Percentiles rank a stretch among this genome's conserved stretches.
phyloP scores from a whole-genome alignment of 2,113 vertebrate species.

The Morone chrysops region DNA sequence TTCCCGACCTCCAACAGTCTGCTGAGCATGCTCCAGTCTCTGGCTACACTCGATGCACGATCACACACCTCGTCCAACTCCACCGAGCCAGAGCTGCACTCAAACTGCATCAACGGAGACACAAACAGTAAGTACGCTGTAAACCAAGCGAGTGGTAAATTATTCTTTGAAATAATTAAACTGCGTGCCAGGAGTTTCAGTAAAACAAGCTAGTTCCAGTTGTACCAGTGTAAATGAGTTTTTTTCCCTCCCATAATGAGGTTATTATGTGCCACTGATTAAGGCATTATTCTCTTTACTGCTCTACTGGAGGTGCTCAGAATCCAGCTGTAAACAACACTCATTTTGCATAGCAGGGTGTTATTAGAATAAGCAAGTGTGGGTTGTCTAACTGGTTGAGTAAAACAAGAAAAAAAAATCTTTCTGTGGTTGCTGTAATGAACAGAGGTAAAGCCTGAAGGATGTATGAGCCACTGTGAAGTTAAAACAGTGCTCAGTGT shows the following conservation, averaged over 20 bases:
- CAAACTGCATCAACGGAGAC: conserved; percentile 94
- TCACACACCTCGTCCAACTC: conserved; percentile 98
- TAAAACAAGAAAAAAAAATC: not conserved
- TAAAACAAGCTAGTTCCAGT: conserved; percentile 20
- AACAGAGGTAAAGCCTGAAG: not conserved
- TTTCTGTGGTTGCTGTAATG: not conserved
- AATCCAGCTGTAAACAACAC: not conserved
- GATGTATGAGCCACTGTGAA: no score
- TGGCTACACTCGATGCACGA: conserved; percentile 91
- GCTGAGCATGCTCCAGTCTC: conserved; percentile 97
- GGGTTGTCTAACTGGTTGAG: not conserved
- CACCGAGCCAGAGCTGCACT: conserved; percentile 91
- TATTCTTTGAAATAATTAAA: conserved; percentile 25
- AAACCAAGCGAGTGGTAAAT: not conserved
- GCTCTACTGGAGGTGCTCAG: conserved; percentile 6
- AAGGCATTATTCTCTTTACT: conserved; percentile 24
- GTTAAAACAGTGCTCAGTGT: not conserved
- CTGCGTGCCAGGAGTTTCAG: not conserved
- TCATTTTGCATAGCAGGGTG: conserved; percentile 6
- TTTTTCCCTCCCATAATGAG: conserved; percentile 14
- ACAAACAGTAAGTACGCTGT: conserved; percentile 85
- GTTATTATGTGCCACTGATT: conserved; percentile 29
- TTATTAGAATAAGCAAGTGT: conserved; percentile 12
- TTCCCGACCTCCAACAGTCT: conserved; percentile 96
- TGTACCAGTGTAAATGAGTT: conserved; percentile 18